A percentile compares a stretch with the other conserved stretches of the same genome.
These are phyloP conservation scores for Hirtodrosophila duncani DNA, from an alignment of 2,888 invertebrate species.

Conservation along the genomic window DNA sequence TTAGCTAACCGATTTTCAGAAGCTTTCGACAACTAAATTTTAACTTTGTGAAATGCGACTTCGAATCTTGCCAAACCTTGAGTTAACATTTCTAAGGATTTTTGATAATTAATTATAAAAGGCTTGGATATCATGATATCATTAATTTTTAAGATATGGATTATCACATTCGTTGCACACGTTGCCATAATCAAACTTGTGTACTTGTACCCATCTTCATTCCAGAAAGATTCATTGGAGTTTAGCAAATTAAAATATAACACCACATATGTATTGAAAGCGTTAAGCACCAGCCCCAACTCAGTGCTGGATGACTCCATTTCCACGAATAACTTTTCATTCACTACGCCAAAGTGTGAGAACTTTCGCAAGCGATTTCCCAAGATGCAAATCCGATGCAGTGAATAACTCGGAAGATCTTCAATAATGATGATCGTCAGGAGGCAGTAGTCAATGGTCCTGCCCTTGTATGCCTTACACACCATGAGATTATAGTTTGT, in stretches of 20 bases:
- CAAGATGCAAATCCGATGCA: slow-evolving; percentile 75
- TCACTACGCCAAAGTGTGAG: slow-evolving; percentile 77
- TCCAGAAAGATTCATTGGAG: slow-evolving; percentile 76
- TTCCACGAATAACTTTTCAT: slow-evolving; percentile 56
- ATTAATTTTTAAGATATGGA: no score
- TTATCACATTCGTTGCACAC: no score
- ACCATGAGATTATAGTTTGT: slow-evolving; percentile 63
- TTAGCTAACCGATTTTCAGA: no score
- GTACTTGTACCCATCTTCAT: slow-evolving; percentile 10
- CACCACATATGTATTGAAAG: slow-evolving; percentile 74
- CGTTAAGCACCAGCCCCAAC: slow-evolving; percentile 48
- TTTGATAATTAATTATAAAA: no score
- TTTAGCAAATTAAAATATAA: slow-evolving; percentile 76
- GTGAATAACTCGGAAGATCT: slow-evolving; percentile 23
- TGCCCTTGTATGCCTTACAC: slow-evolving; percentile 6
- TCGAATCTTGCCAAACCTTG: no score
- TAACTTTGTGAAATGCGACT: no score
- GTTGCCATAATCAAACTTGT: background rate
- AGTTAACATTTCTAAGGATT: no score
- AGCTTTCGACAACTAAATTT: no score
- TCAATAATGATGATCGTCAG: slow-evolving; percentile 56
- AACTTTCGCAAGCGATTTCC: slow-evolving; percentile 74
- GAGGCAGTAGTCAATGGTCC: background rate
- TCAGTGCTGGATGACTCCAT: slow-evolving; percentile 41
- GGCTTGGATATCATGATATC: no score